These are phyloP conservation scores for Antheraea mylitta DNA, from an alignment of 1,140 invertebrate species.

Conservation along the genomic window DNA sequence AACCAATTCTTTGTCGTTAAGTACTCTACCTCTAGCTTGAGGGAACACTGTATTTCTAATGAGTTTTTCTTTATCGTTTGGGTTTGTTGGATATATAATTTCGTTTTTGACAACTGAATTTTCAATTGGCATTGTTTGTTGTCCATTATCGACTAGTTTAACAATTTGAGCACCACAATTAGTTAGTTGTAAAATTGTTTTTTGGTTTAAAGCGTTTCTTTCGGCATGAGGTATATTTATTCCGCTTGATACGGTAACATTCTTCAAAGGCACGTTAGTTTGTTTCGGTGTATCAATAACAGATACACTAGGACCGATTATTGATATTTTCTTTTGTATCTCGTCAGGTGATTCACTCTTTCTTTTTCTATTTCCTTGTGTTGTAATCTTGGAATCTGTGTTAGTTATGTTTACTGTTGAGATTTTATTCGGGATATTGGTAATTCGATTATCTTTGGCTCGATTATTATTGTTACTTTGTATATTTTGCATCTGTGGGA, in stretches of 20 bases:
- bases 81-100: constrained; percentile 7
- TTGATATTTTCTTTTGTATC: constrained; percentile 46
- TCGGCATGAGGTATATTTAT: background rate
- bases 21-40: constrained; percentile 57
- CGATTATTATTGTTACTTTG: constrained; percentile 1
- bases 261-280: constrained; percentile 3
- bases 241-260: background rate
- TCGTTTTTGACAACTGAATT: constrained; percentile 6
- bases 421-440: background rate
- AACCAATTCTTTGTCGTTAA: constrained; percentile 39
- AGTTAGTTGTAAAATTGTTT: constrained; percentile 8
- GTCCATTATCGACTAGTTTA: constrained; percentile 6
- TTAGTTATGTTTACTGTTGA: background rate
- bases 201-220: constrained; percentile 3
- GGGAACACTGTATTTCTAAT: constrained; percentile 67
- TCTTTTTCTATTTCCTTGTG: constrained; percentile 53
- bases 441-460: constrained; percentile 8
- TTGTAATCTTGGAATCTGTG: constrained; percentile 20
- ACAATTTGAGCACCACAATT: background rate
- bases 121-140: background rate
- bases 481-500: background rate
- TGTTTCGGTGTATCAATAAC: background rate
- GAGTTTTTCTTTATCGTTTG: constrained; percentile 54
- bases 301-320: constrained; percentile 12
- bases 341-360: constrained; percentile 70